phyloP scores from a whole-genome alignment of 2,113 vertebrate species.

The Alectura lathami region DNA sequence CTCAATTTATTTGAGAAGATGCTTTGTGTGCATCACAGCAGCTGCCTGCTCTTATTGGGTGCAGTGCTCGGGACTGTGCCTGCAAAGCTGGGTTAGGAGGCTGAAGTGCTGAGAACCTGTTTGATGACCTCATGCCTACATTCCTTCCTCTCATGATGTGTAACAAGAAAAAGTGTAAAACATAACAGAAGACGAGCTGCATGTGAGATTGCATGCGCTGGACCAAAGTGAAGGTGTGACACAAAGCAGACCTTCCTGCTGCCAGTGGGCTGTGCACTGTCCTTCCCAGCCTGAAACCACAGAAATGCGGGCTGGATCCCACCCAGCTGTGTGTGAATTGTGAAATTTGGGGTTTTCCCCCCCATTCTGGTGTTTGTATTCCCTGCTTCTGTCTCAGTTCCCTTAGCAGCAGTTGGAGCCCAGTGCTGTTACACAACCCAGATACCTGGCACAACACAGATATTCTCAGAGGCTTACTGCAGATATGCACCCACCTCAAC shows the following conservation, averaged over 20 bases:
- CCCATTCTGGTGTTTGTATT: not conserved
- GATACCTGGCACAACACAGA: not conserved
- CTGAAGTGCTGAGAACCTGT: not conserved
- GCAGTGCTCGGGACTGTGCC: too few species aligned
- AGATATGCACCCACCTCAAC: not conserved
- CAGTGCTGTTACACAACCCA: too few species aligned
- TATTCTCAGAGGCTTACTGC: not conserved
- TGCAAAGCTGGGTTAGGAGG: not conserved
- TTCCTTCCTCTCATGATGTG: not conserved
- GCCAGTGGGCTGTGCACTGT: not conserved
- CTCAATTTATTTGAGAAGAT: not conserved
- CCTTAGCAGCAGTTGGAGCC: not conserved
- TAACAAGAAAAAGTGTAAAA: not conserved
- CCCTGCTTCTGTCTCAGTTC: not conserved
- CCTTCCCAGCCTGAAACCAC: not conserved
- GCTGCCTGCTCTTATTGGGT: not conserved
- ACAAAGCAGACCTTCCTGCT: not conserved
- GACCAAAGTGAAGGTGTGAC: accelerated
- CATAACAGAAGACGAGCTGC: accelerated
- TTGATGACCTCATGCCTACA: not conserved
- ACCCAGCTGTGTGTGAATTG: accelerated
- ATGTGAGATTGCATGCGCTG: accelerated
- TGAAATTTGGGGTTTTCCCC: not conserved
- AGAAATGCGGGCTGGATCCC: not conserved
- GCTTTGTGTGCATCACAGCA: not conserved